phyloP scores from a whole-genome alignment of 2,888 invertebrate genomes.

The Prostheceraeus crozeri region DNA sequence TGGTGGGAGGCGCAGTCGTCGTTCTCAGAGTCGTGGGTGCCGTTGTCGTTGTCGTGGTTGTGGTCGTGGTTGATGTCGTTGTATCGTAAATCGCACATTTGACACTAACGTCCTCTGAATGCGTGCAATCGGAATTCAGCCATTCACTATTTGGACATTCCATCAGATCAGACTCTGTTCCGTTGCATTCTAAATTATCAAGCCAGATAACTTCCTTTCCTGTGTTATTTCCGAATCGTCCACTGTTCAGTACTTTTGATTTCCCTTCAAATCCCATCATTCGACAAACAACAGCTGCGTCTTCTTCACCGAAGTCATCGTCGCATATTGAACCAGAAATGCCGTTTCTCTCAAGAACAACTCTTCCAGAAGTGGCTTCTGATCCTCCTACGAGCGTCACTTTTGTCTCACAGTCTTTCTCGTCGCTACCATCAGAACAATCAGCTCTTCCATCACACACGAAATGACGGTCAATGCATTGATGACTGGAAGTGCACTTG shows the following conservation, averaged over 20 bases:
- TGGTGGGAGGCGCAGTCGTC: no score
- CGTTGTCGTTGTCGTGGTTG: not conserved
- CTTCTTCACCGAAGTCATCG: conserved; percentile 66
- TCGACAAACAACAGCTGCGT: conserved; percentile 60
- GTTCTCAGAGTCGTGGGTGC: no score
- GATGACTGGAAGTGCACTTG: not conserved
- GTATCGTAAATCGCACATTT: conserved; percentile 43
- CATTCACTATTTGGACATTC: conserved; percentile 65
- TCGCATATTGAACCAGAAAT: conserved; percentile 73
- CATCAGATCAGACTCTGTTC: conserved; percentile 61
- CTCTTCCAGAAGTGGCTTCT: conserved; percentile 61
- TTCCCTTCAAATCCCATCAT: conserved; percentile 50
- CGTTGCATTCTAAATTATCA: conserved; percentile 60
- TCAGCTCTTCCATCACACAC: conserved; percentile 52
- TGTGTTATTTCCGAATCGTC: conserved; percentile 31
- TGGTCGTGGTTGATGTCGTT: conserved; percentile 41
- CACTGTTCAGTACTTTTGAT: conserved; percentile 16
- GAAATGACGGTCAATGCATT: conserved; percentile 46
- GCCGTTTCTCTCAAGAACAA: conserved; percentile 66
- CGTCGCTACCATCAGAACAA: conserved; percentile 50
- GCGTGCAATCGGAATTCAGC: conserved; percentile 69
- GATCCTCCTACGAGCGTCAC: no score
- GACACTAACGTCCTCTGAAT: conserved; percentile 68
- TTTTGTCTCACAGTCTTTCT: conserved; percentile 42
- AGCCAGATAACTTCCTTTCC: conserved; percentile 46